A percentile compares a stretch with the other conserved stretches of the same genome.
These are phyloP conservation scores for Lota lota DNA, from an alignment of 2,113 vertebrate genomes.

Conservation along the genomic window DNA sequence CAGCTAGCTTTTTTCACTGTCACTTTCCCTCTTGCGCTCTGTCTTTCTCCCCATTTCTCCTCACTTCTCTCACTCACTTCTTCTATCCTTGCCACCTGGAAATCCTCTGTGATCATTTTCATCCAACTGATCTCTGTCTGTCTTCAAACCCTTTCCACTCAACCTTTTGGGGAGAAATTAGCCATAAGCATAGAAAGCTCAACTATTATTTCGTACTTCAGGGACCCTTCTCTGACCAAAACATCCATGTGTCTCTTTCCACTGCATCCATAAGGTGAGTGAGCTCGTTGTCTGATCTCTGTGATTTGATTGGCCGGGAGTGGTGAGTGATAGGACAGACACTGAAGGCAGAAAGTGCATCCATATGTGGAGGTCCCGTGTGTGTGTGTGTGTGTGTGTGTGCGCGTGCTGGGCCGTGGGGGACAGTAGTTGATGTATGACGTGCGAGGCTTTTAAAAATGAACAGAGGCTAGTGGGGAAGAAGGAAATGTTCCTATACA, in stretches of 20 bases:
- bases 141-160: conserved; percentile 43
- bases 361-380: conserved; percentile 53
- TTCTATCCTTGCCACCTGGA: conserved; percentile 5
- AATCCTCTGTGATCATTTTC: conserved; percentile 39
- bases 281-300: conserved; percentile 17
- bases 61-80: conserved; percentile 20
- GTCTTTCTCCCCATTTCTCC: conserved; percentile 19
- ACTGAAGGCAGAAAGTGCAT: conserved; percentile 41
- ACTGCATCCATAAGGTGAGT: conserved; percentile 28
- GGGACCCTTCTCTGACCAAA: not conserved
- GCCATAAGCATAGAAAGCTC: not conserved
- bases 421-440: conserved; percentile 68
- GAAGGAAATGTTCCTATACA: conserved; percentile 74
- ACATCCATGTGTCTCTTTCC: not conserved
- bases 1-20: not conserved
- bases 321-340: conserved; percentile 7
- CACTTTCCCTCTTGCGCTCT: conserved; percentile 22
- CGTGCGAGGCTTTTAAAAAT: conserved; percentile 65
- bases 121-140: conserved; percentile 48
- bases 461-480: conserved; percentile 66
- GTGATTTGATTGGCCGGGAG: conserved; percentile 33
- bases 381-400: no score
- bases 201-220: not conserved
- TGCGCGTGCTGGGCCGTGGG: conserved; percentile 14
- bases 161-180: conserved; percentile 56